Percentiles rank a stretch among this genome's conserved stretches.
Conservation (phyloP, 2,797 vertebrate genomes). For the Sebastiscus albofasciatus region DNA sequence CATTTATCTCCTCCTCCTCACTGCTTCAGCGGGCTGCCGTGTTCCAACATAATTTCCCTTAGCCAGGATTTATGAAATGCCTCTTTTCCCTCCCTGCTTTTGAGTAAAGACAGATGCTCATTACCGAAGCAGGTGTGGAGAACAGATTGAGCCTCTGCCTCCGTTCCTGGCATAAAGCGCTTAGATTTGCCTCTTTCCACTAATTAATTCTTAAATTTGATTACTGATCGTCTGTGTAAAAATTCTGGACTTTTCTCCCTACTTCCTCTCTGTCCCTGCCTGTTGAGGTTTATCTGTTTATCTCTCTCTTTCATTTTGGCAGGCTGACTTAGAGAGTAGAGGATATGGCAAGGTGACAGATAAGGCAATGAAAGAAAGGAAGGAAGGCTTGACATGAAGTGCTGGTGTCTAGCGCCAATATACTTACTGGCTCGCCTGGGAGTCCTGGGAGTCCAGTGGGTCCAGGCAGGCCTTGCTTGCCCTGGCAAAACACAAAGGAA, state of each 20-base stretch:
- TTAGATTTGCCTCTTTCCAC: slow-evolving; percentile 79
- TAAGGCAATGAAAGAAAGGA: slow-evolving; percentile 43
- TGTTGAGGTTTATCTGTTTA: slow-evolving; percentile 65
- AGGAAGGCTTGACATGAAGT: slow-evolving; percentile 61
- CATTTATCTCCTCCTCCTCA: slow-evolving; percentile 76
- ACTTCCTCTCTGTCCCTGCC: slow-evolving; percentile 51
- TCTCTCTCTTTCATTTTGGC: slow-evolving; percentile 60
- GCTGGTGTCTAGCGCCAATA: slow-evolving; percentile 36
- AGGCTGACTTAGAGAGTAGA: slow-evolving; percentile 29
- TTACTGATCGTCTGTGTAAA: slow-evolving; percentile 80
- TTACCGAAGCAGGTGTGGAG: slow-evolving; percentile 83
- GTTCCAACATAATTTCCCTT: slow-evolving; percentile 78
- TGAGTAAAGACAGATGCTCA: slow-evolving; percentile 86
- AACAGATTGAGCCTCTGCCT: slow-evolving; percentile 84
- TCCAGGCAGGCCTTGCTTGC: slow-evolving; percentile 87
- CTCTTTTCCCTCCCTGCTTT: slow-evolving; percentile 77
- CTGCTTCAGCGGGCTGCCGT: slow-evolving; percentile 69
- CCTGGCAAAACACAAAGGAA: slow-evolving; percentile 80
- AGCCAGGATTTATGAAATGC: slow-evolving; percentile 81
- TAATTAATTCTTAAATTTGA: slow-evolving; percentile 86
- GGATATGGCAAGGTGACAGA: slow-evolving; percentile 62
- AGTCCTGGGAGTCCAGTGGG: slow-evolving; percentile 86
- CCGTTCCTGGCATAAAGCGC: slow-evolving; percentile 72
- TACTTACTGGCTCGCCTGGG: slow-evolving; percentile 90
- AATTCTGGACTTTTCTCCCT: slow-evolving; percentile 51